Conservation (phyloP, 2,797 vertebrate genomes). For the Sebastolobus alascanus region DNA sequence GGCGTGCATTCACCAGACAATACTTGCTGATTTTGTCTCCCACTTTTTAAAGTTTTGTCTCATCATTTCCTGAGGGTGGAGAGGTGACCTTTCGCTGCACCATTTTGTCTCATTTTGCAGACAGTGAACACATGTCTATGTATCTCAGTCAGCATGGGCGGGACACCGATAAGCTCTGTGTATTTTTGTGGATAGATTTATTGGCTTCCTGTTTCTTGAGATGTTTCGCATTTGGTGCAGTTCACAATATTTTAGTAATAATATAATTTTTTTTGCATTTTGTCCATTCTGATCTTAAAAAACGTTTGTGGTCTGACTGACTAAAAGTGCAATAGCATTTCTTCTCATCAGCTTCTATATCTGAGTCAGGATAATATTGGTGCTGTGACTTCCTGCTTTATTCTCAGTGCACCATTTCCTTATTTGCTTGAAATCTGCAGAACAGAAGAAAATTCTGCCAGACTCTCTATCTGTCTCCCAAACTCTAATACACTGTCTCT, state of each 20-base stretch:
- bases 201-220: constrained; percentile 21
- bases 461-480: constrained; percentile 33
- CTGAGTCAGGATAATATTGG: constrained; percentile 65
- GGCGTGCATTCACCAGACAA: background rate
- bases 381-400: constrained; percentile 71
- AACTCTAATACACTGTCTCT: constrained; percentile 37
- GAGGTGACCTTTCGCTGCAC: constrained; percentile 31
- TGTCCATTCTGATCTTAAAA: background rate
- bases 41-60: constrained; percentile 27
- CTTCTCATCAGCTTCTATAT: constrained; percentile 43
- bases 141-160: background rate
- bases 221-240: background rate
- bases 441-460: constrained; percentile 14
- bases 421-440: constrained; percentile 55
- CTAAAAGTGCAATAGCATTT: constrained; percentile 23
- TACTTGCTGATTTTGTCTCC: constrained; percentile 13
- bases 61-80: constrained; percentile 24
- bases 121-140: background rate
- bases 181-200: background rate
- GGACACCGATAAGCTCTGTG: background rate
- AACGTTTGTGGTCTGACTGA: background rate
- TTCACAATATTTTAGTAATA: background rate
- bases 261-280: background rate
- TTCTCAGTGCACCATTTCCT: constrained; percentile 61
- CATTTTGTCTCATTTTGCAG: constrained; percentile 24